These are phyloP conservation scores for Trachelus tabidus DNA, from an alignment of 2,888 invertebrate genomes.

Conservation along the genomic window DNA sequence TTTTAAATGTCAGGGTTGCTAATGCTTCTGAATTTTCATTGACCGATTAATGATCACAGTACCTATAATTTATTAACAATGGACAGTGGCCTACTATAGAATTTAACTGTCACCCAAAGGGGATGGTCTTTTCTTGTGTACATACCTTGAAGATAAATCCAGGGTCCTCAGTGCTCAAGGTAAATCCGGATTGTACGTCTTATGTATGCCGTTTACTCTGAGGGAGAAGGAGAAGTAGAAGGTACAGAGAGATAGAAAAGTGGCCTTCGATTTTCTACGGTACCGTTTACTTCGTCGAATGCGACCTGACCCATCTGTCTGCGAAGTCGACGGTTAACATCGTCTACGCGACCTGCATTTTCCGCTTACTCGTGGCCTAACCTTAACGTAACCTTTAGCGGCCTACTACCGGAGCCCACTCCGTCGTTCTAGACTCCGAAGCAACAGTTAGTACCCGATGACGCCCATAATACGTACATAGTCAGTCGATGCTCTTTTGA, in stretches of 20 bases:
- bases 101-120: not conserved
- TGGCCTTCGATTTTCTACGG: constrained; percentile 25
- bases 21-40: not conserved
- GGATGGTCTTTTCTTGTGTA: not conserved
- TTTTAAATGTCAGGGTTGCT: too few relatives aligned
- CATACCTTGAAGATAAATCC: not conserved
- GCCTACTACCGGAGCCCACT: not conserved
- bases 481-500: not conserved
- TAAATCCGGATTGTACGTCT: constrained; percentile 15
- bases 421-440: not conserved
- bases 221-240: not conserved
- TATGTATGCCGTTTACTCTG: constrained; percentile 2
- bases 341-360: constrained; percentile 23
- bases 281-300: constrained; percentile 27
- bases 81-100: not conserved
- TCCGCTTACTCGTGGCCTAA: constrained; percentile 21
- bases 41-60: not conserved
- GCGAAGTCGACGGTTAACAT: constrained; percentile 13
- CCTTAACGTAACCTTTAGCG: not conserved
- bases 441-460: not conserved
- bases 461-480: not conserved
- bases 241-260: not conserved
- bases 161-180: constrained; percentile 7
- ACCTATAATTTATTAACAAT: not conserved
- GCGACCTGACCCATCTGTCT: constrained; percentile 30